A percentile compares a stretch with the other conserved stretches of the same genome.
Evolutionary conservation across 2,113 vertebrate genomes (phyloP).

Genomic region (Bostrychus sinensis): DNA sequence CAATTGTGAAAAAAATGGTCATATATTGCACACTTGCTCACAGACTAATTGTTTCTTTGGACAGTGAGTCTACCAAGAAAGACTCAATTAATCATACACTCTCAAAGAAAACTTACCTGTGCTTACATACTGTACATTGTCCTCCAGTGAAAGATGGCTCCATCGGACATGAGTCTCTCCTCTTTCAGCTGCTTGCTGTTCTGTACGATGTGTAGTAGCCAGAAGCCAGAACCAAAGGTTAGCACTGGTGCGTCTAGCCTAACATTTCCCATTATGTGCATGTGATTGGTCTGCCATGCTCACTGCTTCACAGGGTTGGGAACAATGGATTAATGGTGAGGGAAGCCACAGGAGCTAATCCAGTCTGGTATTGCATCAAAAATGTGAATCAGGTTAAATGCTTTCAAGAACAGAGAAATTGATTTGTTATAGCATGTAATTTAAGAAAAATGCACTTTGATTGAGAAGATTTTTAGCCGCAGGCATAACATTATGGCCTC

Average conservation of each 20-base stretch:
- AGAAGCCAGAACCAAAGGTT: conserved; percentile 63
- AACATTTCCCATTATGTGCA: conserved; percentile 69
- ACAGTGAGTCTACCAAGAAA: conserved; percentile 26
- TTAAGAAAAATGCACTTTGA: conserved; percentile 7
- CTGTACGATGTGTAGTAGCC: conserved; percentile 61
- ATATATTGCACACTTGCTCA: conserved; percentile 63
- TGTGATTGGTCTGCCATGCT: conserved; percentile 69
- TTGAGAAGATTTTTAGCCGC: background rate
- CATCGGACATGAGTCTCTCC: conserved; percentile 44
- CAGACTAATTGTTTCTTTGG: conserved; percentile 39
- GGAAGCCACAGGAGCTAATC: conserved; percentile 11
- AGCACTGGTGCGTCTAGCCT: conserved; percentile 44
- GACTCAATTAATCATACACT: conserved; percentile 22
- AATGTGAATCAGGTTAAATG: conserved; percentile 25
- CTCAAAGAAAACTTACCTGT: conserved; percentile 27
- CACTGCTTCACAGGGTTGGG: conserved; percentile 71
- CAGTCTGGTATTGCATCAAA: conserved; percentile 16
- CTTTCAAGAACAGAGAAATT: conserved; percentile 22
- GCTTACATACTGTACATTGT: conserved; percentile 43
- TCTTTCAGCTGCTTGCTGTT: conserved; percentile 53
- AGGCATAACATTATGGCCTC: conserved; percentile 15
- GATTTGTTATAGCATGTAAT: conserved; percentile 1
- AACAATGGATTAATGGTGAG: conserved; percentile 54
- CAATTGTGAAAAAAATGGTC: conserved; percentile 39
- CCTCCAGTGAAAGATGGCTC: conserved; percentile 59